Conservation (phyloP, 2,113 vertebrate genomes). For the Sterrhoptilus dennistouni region DNA sequence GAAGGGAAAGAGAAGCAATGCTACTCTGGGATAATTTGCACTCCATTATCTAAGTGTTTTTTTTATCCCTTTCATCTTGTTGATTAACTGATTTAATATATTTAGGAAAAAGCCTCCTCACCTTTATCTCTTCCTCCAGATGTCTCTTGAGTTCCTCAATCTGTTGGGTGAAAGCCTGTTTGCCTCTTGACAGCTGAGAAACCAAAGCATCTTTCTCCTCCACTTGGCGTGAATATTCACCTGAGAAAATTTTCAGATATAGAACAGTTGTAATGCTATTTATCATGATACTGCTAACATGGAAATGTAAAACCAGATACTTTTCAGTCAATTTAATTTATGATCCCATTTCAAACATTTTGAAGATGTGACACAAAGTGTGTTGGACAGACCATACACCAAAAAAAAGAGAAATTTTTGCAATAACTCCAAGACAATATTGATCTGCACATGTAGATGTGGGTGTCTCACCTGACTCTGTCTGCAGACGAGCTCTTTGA, state of each 20-base stretch:
- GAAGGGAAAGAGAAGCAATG: not conserved
- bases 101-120: not conserved
- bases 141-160: constrained; percentile 84
- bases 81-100: not conserved
- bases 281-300: no score
- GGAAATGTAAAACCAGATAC: rapidly evolving
- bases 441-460: no score
- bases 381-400: not conserved
- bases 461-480: not conserved
- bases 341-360: not conserved
- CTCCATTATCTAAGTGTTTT: not conserved
- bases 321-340: rapidly evolving
- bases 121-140: constrained; percentile 84
- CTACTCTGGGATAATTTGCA: not conserved
- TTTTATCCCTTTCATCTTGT: not conserved
- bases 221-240: not conserved
- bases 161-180: constrained; percentile 81
- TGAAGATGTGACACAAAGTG: rapidly evolving
- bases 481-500: not conserved
- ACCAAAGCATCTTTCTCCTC: constrained; percentile 73
- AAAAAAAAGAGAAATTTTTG: no score
- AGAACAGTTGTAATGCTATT: not conserved
- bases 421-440: not conserved
- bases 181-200: constrained; percentile 82
- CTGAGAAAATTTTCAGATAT: constrained; percentile 30